Evolutionary conservation across 2,797 vertebrate species (phyloP).

Genomic region (Denticeps clupeoides): DNA sequence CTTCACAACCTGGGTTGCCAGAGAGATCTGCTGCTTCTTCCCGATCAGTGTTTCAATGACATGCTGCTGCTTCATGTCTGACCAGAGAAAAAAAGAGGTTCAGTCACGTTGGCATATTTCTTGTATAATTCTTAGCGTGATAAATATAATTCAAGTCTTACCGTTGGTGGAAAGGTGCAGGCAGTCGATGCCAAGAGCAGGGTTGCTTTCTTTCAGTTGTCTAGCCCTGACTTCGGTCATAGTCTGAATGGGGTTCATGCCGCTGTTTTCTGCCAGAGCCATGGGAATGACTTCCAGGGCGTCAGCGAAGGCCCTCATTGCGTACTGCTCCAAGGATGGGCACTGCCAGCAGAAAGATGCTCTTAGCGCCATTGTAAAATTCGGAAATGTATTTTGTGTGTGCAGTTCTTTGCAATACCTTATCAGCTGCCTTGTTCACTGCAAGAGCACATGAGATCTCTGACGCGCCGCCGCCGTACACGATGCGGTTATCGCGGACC

Average conservation of each 20-base stretch:
- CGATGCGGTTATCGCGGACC: conserved; percentile 83
- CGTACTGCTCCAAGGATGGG: conserved; percentile 92
- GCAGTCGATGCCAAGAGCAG: conserved; percentile 89
- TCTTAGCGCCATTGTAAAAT: too few relatives aligned
- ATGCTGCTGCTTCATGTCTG: conserved; percentile 96
- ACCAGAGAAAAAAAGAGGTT: conserved; percentile 9
- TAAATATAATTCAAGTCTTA: conserved; percentile 39
- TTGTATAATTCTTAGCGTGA: too few relatives aligned
- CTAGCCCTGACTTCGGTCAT: conserved; percentile 87
- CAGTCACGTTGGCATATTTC: too few relatives aligned
- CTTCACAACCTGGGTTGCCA: background rate
- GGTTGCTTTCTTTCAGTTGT: conserved; percentile 83
- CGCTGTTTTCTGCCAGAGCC: conserved; percentile 90
- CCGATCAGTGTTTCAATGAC: conserved; percentile 96
- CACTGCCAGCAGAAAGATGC: conserved; percentile 53
- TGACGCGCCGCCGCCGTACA: conserved; percentile 89
- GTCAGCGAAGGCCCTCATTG: conserved; percentile 93
- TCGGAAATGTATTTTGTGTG: background rate
- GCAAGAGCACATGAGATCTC: conserved; percentile 89
- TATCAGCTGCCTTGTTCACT: conserved; percentile 85
- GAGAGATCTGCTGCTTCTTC: conserved; percentile 81
- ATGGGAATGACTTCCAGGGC: conserved; percentile 92
- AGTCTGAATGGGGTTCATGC: conserved; percentile 89
- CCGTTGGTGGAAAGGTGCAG: conserved; percentile 84
- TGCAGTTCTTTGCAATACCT: conserved; percentile 54